Conservation (phyloP, 2,797 vertebrate species). For the Liasis olivaceus region DNA sequence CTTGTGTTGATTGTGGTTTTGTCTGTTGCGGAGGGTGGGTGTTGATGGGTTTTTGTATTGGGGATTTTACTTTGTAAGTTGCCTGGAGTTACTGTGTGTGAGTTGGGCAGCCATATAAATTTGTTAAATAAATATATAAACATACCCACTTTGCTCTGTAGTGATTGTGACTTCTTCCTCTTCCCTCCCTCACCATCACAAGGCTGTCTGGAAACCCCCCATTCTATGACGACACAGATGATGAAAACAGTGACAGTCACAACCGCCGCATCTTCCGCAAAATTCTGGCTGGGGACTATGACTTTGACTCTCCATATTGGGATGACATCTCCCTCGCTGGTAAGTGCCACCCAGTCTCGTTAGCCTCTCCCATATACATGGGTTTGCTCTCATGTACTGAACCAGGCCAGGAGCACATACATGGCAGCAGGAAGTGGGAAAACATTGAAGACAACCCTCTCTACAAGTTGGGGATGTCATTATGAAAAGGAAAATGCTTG, state of each 20-base stretch:
- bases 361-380: neutral
- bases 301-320: conserved; percentile 88
- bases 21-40: no score
- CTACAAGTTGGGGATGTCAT: neutral
- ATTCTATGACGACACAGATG: conserved; percentile 87
- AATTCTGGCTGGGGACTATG: conserved; percentile 86
- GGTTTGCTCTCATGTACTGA: neutral
- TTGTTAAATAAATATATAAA: no score
- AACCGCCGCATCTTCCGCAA: conserved; percentile 89
- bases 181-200: conserved; percentile 38
- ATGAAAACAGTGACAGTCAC: conserved; percentile 84
- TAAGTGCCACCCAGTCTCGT: conserved; percentile 47
- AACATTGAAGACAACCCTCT: neutral
- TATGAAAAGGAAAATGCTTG: neutral
- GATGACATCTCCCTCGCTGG: conserved; percentile 87
- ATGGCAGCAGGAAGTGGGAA: neutral
- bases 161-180: neutral
- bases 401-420: neutral
- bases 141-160: no score
- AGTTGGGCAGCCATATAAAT: no score
- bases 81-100: no score
- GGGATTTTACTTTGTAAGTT: no score
- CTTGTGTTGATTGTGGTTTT: no score
- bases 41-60: no score
- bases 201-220: conserved; percentile 86